phyloP scores from a whole-genome alignment of 2,113 vertebrate genomes.

The Cairina moschata region DNA sequence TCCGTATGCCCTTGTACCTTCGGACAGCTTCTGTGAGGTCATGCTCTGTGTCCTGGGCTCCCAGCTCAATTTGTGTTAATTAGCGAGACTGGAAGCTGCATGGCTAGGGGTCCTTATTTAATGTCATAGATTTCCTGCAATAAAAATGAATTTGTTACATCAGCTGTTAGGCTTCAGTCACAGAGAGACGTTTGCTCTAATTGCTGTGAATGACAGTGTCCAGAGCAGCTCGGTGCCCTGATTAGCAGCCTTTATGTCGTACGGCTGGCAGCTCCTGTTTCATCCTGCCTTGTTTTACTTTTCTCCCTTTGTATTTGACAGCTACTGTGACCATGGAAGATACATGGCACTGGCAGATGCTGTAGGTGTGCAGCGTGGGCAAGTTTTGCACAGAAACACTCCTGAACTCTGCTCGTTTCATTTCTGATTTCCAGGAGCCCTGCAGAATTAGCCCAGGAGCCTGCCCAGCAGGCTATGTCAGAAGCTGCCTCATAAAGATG shows the following conservation, averaged over 20 bases:
- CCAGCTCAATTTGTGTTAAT: conserved; percentile 9
- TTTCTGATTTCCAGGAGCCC: background rate
- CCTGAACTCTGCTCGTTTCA: background rate
- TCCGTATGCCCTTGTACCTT: background rate
- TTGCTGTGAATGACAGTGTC: background rate
- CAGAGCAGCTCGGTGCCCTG: background rate
- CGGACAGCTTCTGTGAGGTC: background rate
- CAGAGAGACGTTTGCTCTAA: background rate
- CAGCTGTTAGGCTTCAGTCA: background rate
- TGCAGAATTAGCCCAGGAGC: background rate
- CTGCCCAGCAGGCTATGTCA: background rate
- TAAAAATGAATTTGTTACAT: background rate
- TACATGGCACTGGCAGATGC: background rate
- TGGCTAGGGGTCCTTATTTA: background rate
- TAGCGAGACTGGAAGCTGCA: background rate
- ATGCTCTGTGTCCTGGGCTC: background rate
- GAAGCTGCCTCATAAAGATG: background rate
- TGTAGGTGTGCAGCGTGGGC: background rate
- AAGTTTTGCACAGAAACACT: background rate
- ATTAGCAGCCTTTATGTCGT: background rate
- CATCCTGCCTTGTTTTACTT: background rate
- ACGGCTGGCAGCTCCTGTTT: background rate
- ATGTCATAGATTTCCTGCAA: background rate
- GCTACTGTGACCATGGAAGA: background rate
- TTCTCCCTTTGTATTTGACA: background rate